Evolutionary conservation across 2,113 vertebrate genomes (phyloP).

Genomic region (Sander vitreus): DNA sequence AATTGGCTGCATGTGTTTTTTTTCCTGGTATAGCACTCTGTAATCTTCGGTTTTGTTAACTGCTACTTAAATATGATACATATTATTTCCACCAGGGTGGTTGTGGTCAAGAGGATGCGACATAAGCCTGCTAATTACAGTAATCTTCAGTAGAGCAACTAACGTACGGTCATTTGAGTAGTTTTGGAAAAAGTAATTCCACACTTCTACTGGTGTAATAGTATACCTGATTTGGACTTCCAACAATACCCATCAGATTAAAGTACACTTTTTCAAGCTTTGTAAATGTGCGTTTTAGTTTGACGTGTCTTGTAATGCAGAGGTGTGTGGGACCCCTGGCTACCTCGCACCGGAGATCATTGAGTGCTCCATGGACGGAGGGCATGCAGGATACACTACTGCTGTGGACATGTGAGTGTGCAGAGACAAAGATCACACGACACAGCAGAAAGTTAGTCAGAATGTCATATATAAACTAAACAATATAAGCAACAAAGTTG

Average conservation of each 20-base stretch:
- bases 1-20: not conserved
- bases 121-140: no score
- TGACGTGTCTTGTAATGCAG: constrained; percentile 75
- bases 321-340: constrained; percentile 95
- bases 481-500: not conserved
- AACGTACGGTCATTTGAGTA: no score
- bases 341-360: constrained; percentile 98
- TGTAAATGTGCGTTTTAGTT: not conserved
- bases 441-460: not conserved
- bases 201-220: not conserved
- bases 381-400: constrained; percentile 90
- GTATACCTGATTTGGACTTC: not conserved
- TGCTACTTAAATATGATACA: not conserved
- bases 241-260: not conserved
- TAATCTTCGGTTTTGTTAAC: not conserved
- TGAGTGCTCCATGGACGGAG: constrained; percentile 94
- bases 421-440: not conserved
- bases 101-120: not conserved
- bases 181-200: not conserved
- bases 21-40: not conserved
- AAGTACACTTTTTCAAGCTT: not conserved
- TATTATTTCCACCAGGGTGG: not conserved
- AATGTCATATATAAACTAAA: not conserved
- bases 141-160: not conserved
- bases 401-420: constrained; percentile 94